Percentiles rank a stretch among this genome's conserved stretches.
These are phyloP conservation scores for Notodromas monacha DNA, from an alignment of 2,888 invertebrate genomes.

Conservation along the genomic window DNA sequence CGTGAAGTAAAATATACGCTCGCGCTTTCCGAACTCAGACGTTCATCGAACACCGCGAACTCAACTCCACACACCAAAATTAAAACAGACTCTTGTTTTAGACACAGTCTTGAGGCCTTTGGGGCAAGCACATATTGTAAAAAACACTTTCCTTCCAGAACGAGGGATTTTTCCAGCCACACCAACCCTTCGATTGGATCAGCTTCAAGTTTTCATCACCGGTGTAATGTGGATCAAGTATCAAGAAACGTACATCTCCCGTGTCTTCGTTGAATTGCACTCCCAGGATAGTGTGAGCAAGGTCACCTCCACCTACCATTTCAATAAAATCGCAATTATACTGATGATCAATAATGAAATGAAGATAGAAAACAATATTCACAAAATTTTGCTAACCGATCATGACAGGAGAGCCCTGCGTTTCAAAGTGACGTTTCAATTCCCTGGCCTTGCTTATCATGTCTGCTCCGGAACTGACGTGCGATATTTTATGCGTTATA, in stretches of 20 bases:
- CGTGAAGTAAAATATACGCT: too few relatives aligned
- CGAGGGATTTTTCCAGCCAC: constrained; percentile 71
- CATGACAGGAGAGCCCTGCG: constrained; percentile 85
- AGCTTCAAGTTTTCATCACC: constrained; percentile 16
- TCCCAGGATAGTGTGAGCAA: constrained; percentile 91
- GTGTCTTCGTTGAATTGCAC: constrained; percentile 48
- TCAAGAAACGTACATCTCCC: constrained; percentile 57
- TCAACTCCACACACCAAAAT: too few relatives aligned
- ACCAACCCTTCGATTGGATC: constrained; percentile 61
- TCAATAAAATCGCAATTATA: constrained; percentile 7
- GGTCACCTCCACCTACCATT: constrained; percentile 52
- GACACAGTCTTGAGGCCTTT: too few relatives aligned
- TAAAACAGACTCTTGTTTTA: too few relatives aligned
- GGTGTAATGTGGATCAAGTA: constrained; percentile 91
- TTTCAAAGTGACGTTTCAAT: constrained; percentile 58
- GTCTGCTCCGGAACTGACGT: constrained; percentile 53
- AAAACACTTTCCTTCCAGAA: constrained; percentile 88
- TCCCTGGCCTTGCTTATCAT: constrained; percentile 41
- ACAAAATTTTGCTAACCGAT: constrained; percentile 34
- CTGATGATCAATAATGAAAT: not conserved
- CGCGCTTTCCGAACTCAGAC: too few relatives aligned
- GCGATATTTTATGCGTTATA: constrained; percentile 40
- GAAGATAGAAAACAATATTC: too few relatives aligned
- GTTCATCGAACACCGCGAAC: too few relatives aligned
- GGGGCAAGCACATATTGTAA: constrained; percentile 86